Evolutionary conservation across 1,140 invertebrate genomes (phyloP).

Genomic region (Drosophila bifasciata): DNA sequence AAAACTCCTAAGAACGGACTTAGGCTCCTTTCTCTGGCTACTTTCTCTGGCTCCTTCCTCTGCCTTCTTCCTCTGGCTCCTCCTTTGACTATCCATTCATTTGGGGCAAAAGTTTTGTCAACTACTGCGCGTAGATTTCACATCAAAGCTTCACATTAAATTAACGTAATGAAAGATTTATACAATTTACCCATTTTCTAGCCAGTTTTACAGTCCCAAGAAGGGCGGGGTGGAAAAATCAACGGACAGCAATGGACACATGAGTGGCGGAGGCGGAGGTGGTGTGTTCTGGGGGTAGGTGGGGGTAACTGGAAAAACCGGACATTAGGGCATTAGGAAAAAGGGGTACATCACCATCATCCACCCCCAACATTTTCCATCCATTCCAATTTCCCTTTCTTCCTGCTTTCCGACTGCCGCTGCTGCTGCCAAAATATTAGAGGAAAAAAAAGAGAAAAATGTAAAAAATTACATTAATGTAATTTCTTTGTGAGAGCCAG

Average conservation of each 20-base stretch:
- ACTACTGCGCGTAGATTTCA: conserved; percentile 21
- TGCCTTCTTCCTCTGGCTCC: no score
- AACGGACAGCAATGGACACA: conserved; percentile 28
- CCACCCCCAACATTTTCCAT: conserved; percentile 8
- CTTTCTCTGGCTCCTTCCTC: no score
- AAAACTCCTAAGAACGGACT: no score
- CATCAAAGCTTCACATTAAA: conserved; percentile 57
- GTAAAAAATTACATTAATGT: conserved; percentile 70
- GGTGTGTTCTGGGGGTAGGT: no score
- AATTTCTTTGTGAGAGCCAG: conserved; percentile 35
- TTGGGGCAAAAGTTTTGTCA: conserved; percentile 6
- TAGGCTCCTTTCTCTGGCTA: no score
- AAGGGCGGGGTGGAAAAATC: conserved; percentile 8
- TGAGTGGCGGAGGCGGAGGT: neutral
- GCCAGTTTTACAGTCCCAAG: conserved; percentile 33
- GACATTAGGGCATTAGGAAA: conserved; percentile 16
- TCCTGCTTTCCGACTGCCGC: no score
- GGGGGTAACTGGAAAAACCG: conserved; percentile 15
- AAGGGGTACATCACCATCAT: conserved; percentile 26
- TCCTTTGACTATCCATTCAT: neutral
- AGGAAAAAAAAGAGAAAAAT: conserved; percentile 32
- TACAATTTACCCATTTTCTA: conserved; percentile 42
- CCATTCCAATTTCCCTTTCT: neutral
- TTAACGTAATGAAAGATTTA: conserved; percentile 71
- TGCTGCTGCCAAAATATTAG: neutral